Evolutionary conservation across 2,113 vertebrate species (phyloP).

Genomic region (Cnemophilus loriae): DNA sequence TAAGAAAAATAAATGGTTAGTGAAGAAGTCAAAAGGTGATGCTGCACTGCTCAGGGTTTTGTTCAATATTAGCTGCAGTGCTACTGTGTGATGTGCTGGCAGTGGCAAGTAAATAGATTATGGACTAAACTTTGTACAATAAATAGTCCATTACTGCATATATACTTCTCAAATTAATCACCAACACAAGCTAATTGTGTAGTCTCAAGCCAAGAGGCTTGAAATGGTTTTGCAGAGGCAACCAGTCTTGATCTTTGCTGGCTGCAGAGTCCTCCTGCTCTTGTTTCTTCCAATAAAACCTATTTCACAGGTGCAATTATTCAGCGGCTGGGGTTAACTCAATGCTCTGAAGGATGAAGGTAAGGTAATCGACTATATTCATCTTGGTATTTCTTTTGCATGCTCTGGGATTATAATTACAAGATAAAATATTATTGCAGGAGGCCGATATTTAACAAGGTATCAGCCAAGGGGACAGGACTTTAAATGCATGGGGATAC

Average conservation of each 20-base stretch:
- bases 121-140: neutral
- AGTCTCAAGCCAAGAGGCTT: neutral
- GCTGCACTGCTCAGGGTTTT: neutral
- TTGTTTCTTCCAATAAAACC: neutral
- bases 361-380: constrained; percentile 47
- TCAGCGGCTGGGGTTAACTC: constrained; percentile 11
- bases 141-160: neutral
- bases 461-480: neutral
- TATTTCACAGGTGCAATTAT: constrained; percentile 25
- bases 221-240: neutral
- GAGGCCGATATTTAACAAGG: neutral
- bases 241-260: neutral
- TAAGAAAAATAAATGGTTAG: neutral
- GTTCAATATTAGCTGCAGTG: neutral
- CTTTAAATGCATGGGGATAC: neutral
- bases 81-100: neutral
- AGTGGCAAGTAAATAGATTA: neutral
- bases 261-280: neutral
- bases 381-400: constrained; percentile 21
- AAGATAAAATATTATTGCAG: neutral
- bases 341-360: constrained; percentile 39
- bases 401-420: constrained; percentile 20
- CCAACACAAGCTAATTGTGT: neutral
- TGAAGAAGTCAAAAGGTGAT: neutral
- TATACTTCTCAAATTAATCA: neutral